Percentiles rank a stretch among this genome's conserved stretches.
Evolutionary conservation across 2,797 vertebrate species (phyloP).

Genomic region (Rhinella marina): DNA sequence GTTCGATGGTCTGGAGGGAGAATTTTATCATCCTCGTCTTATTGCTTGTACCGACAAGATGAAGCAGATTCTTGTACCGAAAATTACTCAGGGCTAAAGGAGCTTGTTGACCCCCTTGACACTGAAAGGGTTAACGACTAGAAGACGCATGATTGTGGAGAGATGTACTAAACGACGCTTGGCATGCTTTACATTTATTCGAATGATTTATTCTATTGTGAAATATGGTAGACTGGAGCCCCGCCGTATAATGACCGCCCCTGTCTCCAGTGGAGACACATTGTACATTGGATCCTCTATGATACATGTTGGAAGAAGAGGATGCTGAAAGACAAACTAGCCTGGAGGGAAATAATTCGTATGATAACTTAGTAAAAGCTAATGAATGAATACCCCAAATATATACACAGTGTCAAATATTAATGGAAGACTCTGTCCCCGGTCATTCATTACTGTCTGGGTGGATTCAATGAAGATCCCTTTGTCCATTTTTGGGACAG

Average conservation of each 20-base stretch:
- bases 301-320: constrained; percentile 18
- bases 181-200: neutral
- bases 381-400: constrained; percentile 61
- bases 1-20: constrained; percentile 64
- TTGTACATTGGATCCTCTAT: constrained; percentile 61
- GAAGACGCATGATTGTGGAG: neutral
- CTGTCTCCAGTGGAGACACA: constrained; percentile 76
- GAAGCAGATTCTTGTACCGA: constrained; percentile 43
- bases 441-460: constrained; percentile 50
- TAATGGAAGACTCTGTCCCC: constrained; percentile 45
- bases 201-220: constrained; percentile 89
- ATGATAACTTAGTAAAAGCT: constrained; percentile 57
- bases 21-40: constrained; percentile 41
- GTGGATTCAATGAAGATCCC: constrained; percentile 27
- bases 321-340: constrained; percentile 56
- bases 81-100: constrained; percentile 15
- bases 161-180: neutral
- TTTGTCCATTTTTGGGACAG: constrained; percentile 37
- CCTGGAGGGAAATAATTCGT: constrained; percentile 52
- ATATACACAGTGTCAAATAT: constrained; percentile 62
- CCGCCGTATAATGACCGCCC: constrained; percentile 84
- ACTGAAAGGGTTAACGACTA: constrained; percentile 5
- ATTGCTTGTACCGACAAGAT: constrained; percentile 57
- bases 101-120: constrained; percentile 22
- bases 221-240: constrained; percentile 87